A percentile compares a stretch with the other conserved stretches of the same genome.
Conservation (phyloP, 2,797 vertebrate species). For the Aphelocoma californica region DNA sequence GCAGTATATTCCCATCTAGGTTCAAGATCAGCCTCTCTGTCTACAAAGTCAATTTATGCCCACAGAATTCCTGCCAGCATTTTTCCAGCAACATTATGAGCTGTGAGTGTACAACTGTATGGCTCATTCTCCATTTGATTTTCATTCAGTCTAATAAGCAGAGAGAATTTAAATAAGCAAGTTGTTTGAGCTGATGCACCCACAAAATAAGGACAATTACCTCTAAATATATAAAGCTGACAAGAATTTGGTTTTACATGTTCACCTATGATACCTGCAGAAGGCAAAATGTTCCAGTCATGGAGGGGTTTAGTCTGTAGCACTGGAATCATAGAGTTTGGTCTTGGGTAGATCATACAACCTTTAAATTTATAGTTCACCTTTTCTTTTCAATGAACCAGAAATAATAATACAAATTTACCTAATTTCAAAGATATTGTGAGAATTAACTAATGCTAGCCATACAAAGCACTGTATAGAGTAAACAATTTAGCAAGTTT, state of each 20-base stretch:
- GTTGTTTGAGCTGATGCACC: neutral
- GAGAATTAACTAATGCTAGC: neutral
- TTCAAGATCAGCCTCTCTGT: neutral
- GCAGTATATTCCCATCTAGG: conserved; percentile 1
- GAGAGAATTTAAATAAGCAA: neutral
- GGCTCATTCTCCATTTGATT: neutral
- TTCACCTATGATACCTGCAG: neutral
- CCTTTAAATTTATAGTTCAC: neutral
- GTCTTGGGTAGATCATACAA: neutral
- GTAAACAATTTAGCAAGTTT: neutral
- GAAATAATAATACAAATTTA: neutral
- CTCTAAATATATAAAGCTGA: neutral
- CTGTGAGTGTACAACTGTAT: neutral
- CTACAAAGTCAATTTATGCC: conserved; percentile 26
- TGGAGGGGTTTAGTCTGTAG: neutral
- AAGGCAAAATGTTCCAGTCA: neutral
- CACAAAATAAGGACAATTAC: neutral
- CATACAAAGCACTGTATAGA: neutral
- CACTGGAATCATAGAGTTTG: neutral
- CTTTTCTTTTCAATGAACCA: neutral
- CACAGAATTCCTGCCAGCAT: neutral
- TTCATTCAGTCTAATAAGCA: neutral
- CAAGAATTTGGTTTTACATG: neutral
- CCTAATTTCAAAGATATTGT: neutral
- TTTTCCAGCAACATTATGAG: neutral